Percentiles rank a stretch among this genome's conserved stretches.
These are phyloP conservation scores for Drosophila mimica DNA, from an alignment of 2,888 invertebrate species.

Conservation along the genomic window DNA sequence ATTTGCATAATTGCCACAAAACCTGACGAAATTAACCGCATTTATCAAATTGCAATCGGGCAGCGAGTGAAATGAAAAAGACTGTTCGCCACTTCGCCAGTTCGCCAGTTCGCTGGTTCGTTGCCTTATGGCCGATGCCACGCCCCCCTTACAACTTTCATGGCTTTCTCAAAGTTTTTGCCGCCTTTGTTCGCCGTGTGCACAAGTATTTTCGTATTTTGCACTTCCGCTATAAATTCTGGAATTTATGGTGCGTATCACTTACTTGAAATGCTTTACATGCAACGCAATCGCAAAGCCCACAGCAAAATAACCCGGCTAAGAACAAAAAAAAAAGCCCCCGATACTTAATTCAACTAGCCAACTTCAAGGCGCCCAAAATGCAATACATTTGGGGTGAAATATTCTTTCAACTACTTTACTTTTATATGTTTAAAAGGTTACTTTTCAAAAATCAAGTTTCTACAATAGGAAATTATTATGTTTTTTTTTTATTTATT, in stretches of 20 bases:
- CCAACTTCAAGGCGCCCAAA: constrained; percentile 16
- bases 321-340: constrained; percentile 9
- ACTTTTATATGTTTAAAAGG: not conserved
- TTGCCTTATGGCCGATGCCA: constrained; percentile 23
- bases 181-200: constrained; percentile 36
- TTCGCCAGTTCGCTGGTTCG: not conserved
- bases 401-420: constrained; percentile 6
- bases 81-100: not conserved
- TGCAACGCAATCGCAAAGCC: constrained; percentile 48
- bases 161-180: constrained; percentile 27
- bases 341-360: constrained; percentile 18
- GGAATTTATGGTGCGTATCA: constrained; percentile 79
- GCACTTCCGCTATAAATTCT: constrained; percentile 78
- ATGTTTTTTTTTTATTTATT: too few relatives aligned
- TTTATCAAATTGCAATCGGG: constrained; percentile 64
- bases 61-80: constrained; percentile 25
- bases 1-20: constrained; percentile 71
- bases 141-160: constrained; percentile 14
- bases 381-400: constrained; percentile 7
- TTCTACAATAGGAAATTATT: not conserved
- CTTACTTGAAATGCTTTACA: constrained; percentile 75
- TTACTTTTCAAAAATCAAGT: not conserved
- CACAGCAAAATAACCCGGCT: constrained; percentile 15
- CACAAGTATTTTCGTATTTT: constrained; percentile 76
- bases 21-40: constrained; percentile 64